Evolutionary conservation across 2,113 vertebrate species (phyloP).

Genomic region (Pogonocichla stellata): DNA sequence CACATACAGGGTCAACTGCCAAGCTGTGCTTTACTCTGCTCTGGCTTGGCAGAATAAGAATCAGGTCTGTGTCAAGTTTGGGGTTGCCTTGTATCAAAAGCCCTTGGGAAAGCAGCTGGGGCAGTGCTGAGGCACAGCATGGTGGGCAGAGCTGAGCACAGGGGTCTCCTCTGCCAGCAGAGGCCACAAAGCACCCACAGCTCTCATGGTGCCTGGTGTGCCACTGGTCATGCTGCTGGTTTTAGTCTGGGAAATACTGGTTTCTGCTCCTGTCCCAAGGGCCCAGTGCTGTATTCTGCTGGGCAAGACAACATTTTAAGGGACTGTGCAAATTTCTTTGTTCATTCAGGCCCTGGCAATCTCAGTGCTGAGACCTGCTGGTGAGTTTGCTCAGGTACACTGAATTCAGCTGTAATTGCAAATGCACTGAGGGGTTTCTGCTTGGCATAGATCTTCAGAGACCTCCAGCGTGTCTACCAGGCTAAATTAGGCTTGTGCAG

Average conservation of each 20-base stretch:
- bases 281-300: neutral
- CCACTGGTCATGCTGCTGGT: neutral
- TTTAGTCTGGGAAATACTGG: neutral
- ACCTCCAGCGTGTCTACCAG: accelerated
- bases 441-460: neutral
- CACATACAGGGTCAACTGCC: neutral
- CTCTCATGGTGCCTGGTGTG: neutral
- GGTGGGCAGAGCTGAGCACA: neutral
- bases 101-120: neutral
- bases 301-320: neutral
- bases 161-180: neutral
- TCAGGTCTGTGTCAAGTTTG: neutral
- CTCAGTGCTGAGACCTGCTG: neutral
- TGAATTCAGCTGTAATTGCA: neutral
- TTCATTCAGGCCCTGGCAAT: neutral
- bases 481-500: neutral
- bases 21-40: neutral
- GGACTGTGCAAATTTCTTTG: neutral
- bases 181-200: neutral
- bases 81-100: neutral
- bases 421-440: neutral
- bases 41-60: neutral
- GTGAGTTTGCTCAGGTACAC: neutral
- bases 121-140: accelerated
- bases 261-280: neutral